Conservation (phyloP, 2,888 invertebrate species). For the Hirtodrosophila duncani region DNA sequence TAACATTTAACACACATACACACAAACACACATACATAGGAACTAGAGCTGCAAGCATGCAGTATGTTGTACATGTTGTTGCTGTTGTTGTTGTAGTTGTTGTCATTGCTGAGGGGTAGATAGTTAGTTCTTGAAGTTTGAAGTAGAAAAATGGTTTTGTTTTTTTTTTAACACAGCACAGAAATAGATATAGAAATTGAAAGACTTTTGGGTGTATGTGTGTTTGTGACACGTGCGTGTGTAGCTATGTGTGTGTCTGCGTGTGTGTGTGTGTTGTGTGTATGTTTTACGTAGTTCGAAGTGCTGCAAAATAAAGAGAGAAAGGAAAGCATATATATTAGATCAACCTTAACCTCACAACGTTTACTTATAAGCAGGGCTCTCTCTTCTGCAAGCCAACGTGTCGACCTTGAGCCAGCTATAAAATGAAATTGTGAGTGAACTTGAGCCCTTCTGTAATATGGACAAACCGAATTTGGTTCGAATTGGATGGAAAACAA, state of each 20-base stretch:
- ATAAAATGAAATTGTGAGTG: too few relatives aligned
- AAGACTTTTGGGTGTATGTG: constrained; percentile 7
- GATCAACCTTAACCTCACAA: background rate
- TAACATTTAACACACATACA: background rate
- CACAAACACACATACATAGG: constrained; percentile 11
- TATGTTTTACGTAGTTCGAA: constrained; percentile 54
- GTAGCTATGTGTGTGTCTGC: constrained; percentile 10
- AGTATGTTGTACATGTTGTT: too few relatives aligned
- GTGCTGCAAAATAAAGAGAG: constrained; percentile 27
- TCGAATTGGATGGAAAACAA: too few relatives aligned
- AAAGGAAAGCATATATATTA: background rate
- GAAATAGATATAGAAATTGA: background rate
- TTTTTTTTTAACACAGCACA: too few relatives aligned
- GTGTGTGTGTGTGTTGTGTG: constrained; percentile 12
- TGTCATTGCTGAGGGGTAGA: background rate
- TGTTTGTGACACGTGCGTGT: background rate
- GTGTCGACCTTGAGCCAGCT: too few relatives aligned
- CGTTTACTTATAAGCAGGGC: too few relatives aligned
- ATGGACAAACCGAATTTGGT: too few relatives aligned
- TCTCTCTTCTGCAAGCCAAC: too few relatives aligned
- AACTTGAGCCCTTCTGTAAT: too few relatives aligned
- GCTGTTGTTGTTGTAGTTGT: constrained; percentile 7
- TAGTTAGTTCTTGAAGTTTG: too few relatives aligned
- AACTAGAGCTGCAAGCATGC: constrained; percentile 23
- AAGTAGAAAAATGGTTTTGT: too few relatives aligned